Conservation (phyloP, 1,140 invertebrate species). For the Drosophila tsacasi region DNA sequence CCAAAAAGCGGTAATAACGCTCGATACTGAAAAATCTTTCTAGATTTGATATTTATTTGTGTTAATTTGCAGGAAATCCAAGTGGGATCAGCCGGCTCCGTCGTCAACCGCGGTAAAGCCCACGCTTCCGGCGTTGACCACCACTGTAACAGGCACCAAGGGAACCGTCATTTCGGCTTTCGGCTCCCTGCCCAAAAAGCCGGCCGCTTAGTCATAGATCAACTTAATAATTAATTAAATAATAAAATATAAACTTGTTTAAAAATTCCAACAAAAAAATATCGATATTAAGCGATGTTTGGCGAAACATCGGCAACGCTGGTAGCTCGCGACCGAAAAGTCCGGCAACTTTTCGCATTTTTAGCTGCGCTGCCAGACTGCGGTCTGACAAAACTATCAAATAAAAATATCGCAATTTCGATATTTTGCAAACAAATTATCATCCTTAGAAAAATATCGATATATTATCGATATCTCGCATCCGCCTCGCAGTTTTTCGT, state of each 20-base stretch:
- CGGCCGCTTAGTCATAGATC: conserved; percentile 48
- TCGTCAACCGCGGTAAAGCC: conserved; percentile 63
- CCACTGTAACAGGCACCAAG: conserved; percentile 92
- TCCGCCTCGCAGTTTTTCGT: conserved; percentile 24
- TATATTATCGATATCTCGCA: no score
- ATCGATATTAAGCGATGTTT: no score
- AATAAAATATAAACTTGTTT: background rate
- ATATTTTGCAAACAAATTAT: no score
- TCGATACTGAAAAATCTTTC: background rate
- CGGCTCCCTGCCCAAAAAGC: conserved; percentile 94
- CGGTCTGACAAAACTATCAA: no score
- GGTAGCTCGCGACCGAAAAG: no score
- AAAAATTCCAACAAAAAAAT: no score
- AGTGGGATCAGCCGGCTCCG: conserved; percentile 94
- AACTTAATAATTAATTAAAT: background rate
- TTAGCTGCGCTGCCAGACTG: no score
- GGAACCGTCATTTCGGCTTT: conserved; percentile 95
- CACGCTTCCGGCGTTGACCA: conserved; percentile 90
- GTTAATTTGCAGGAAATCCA: conserved; percentile 90
- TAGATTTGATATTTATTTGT: background rate
- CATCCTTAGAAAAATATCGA: no score
- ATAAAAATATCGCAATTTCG: no score
- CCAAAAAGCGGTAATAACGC: conserved; percentile 73
- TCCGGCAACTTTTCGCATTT: no score
- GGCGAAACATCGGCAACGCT: no score